A percentile compares a stretch with the other conserved stretches of the same genome.
Conservation (phyloP, 2,888 invertebrate genomes). For the Lycia hirtaria region DNA sequence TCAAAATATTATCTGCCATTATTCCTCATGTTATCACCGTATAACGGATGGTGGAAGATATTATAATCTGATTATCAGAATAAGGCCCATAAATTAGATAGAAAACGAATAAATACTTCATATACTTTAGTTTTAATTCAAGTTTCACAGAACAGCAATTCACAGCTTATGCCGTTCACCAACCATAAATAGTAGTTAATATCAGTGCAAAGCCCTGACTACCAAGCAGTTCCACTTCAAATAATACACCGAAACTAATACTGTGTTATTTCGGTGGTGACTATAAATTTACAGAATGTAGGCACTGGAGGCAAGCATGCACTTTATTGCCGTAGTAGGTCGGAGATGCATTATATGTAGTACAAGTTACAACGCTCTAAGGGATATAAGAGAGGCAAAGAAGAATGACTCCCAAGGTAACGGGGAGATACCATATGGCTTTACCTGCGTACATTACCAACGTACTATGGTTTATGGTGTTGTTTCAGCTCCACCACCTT, state of each 20-base stretch:
- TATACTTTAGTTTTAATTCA: neutral
- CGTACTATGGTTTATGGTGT: slow-evolving; percentile 36
- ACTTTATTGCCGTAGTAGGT: slow-evolving; percentile 58
- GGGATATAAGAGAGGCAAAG: slow-evolving; percentile 51
- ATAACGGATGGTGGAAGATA: too few relatives aligned
- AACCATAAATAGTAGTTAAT: slow-evolving; percentile 16
- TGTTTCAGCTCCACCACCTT: slow-evolving; percentile 25
- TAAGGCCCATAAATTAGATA: too few relatives aligned
- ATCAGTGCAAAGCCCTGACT: slow-evolving; percentile 18
- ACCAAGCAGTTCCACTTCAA: slow-evolving; percentile 40
- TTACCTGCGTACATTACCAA: slow-evolving; percentile 32
- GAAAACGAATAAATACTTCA: too few relatives aligned
- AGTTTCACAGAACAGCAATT: neutral
- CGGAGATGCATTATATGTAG: slow-evolving; percentile 62
- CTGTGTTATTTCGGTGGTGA: slow-evolving; percentile 48
- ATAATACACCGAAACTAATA: slow-evolving; percentile 46
- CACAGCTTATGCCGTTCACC: neutral
- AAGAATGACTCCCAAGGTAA: slow-evolving; percentile 69
- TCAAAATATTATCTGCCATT: too few relatives aligned
- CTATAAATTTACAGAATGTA: slow-evolving; percentile 54
- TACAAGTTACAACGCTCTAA: slow-evolving; percentile 62
- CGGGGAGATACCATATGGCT: slow-evolving; percentile 49
- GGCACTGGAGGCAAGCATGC: slow-evolving; percentile 54
- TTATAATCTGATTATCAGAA: too few relatives aligned
- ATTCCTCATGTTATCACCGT: too few relatives aligned